A percentile compares a stretch with the other conserved stretches of the same genome.
These are phyloP conservation scores for Eristalinus aeneus DNA, from an alignment of 2,888 invertebrate genomes.

Conservation along the genomic window DNA sequence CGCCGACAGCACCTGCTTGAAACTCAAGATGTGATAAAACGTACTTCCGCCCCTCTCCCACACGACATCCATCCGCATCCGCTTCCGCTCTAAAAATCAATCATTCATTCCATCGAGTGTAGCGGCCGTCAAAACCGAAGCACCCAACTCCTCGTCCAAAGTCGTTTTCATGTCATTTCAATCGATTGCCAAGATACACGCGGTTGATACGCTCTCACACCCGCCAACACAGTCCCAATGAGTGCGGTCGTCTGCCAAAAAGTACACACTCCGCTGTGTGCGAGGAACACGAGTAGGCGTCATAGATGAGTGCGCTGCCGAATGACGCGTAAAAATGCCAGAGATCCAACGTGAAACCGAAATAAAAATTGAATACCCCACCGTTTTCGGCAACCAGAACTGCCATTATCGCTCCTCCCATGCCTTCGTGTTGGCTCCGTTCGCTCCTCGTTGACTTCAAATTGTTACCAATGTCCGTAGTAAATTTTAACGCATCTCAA, in stretches of 20 bases:
- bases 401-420: conserved; percentile 38
- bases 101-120: conserved; percentile 40
- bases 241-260: background rate
- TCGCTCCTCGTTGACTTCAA: background rate
- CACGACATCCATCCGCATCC: background rate
- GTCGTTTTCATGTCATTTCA: conserved; percentile 48
- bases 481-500: background rate
- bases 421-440: background rate
- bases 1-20: background rate
- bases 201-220: background rate
- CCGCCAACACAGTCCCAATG: background rate
- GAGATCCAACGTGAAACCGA: conserved; percentile 49
- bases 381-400: conserved; percentile 52
- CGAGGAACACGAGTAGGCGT: background rate
- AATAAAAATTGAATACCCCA: conserved; percentile 57
- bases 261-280: background rate
- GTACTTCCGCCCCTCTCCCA: background rate
- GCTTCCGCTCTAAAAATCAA: conserved; percentile 31
- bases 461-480: background rate
- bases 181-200: conserved; percentile 40
- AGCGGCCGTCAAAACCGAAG: conserved; percentile 39
- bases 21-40: conserved; percentile 20
- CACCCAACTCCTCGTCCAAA: conserved; percentile 30
- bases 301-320: conserved; percentile 48
- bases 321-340: conserved; percentile 61